Evolutionary conservation across 2,113 vertebrate genomes (phyloP).

Genomic region (Onychorhynchus coronatus): DNA sequence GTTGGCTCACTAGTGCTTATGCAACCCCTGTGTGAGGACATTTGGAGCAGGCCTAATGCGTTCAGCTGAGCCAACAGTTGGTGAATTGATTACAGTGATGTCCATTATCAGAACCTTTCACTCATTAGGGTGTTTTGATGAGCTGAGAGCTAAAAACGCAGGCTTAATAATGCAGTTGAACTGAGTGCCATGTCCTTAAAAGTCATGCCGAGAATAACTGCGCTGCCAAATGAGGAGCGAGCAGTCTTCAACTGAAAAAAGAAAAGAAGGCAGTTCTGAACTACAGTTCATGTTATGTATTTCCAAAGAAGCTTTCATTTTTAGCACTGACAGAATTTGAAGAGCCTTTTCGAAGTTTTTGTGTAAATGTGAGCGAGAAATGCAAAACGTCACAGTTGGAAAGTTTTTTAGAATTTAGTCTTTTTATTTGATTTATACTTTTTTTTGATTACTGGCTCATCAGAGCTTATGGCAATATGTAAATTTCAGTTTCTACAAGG

Average conservation of each 20-base stretch:
- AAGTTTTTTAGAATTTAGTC: background rate
- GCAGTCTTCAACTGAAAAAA: background rate
- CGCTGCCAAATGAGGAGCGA: background rate
- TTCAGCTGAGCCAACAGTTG: background rate
- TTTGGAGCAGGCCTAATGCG: slow-evolving; percentile 21
- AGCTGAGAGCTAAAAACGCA: background rate
- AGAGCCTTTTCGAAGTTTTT: background rate
- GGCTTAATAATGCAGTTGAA: background rate
- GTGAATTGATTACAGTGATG: slow-evolving; percentile 2
- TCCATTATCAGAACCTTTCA: background rate
- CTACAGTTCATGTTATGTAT: background rate
- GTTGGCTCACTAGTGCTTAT: background rate
- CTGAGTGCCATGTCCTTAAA: background rate
- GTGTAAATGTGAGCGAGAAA: background rate
- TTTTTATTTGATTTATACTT: background rate
- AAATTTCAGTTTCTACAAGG: background rate
- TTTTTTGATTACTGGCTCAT: background rate
- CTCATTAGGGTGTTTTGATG: slow-evolving; percentile 35
- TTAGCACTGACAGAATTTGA: background rate
- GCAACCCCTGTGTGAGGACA: background rate
- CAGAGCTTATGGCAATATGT: background rate
- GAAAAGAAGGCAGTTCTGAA: background rate
- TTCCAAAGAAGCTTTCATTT: background rate
- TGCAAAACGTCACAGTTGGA: background rate
- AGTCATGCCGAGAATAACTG: background rate